Conservation (phyloP, 2,113 vertebrate species). For the Quiscalus mexicanus region DNA sequence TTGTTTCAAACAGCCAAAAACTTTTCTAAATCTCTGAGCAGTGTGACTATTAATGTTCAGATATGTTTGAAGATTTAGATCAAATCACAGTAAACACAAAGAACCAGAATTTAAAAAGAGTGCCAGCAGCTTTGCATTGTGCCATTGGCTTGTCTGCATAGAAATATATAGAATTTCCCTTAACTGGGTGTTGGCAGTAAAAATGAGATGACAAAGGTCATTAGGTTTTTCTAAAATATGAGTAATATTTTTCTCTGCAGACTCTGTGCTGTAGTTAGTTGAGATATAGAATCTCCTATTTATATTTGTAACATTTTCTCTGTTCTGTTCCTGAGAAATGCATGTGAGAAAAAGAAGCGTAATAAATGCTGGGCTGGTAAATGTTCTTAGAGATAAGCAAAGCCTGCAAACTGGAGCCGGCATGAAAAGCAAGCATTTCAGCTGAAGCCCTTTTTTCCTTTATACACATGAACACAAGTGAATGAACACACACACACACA, state of each 20-base stretch:
- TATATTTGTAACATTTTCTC: background rate
- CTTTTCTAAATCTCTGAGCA: background rate
- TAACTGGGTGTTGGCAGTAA: background rate
- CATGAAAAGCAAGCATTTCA: background rate
- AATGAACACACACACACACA: background rate
- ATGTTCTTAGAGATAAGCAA: background rate
- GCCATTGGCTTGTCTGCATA: background rate
- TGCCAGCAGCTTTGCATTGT: background rate
- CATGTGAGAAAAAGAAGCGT: background rate
- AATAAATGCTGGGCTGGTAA: background rate
- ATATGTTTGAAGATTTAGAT: background rate
- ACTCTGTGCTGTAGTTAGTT: background rate
- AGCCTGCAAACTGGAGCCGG: background rate
- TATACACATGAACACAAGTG: background rate
- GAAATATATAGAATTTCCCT: background rate
- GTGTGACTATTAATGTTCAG: background rate
- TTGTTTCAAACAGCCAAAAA: background rate
- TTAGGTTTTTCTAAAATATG: background rate
- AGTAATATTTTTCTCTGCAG: background rate
- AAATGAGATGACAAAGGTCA: background rate
- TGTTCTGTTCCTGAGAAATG: background rate
- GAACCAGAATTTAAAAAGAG: background rate
- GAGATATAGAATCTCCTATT: background rate
- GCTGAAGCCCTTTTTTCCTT: background rate
- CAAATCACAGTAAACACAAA: background rate